phyloP scores from a whole-genome alignment of 2,797 vertebrate species.

The Helostoma temminkii region DNA sequence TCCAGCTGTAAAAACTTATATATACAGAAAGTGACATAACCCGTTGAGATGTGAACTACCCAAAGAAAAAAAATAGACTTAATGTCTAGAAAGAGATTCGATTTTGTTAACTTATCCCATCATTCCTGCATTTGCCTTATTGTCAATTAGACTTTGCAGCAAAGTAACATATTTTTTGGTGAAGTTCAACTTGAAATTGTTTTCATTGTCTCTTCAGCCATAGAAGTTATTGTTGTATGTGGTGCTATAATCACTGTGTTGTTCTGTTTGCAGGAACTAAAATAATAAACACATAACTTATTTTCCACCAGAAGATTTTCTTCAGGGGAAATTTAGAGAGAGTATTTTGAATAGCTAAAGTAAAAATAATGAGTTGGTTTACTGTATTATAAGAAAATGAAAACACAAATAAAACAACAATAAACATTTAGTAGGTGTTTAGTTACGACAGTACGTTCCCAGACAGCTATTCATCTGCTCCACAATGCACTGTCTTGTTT shows the following conservation, averaged over 20 bases:
- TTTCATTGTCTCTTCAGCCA: not conserved
- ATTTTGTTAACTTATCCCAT: no score
- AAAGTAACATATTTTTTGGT: not conserved
- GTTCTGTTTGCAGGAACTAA: not conserved
- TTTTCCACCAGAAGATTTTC: not conserved
- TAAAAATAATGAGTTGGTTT: not conserved
- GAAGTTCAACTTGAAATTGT: no score
- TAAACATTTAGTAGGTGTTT: not conserved
- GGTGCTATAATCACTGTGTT: not conserved
- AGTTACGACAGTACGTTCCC: not conserved
- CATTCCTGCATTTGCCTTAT: no score
- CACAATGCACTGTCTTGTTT: constrained; percentile 1
- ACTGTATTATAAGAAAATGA: not conserved
- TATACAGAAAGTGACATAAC: no score
- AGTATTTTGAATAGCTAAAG: not conserved
- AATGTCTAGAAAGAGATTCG: no score
- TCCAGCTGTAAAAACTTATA: no score
- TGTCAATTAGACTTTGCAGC: not conserved
- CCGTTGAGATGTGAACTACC: no score
- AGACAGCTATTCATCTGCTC: not conserved
- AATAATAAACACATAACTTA: not conserved
- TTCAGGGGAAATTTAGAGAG: not conserved
- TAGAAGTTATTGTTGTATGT: not conserved
- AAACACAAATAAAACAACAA: not conserved
- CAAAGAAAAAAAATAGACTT: no score